A percentile compares a stretch with the other conserved stretches of the same genome.
Conservation (phyloP, 2,888 invertebrate genomes). For the Micropterix aruncella region DNA sequence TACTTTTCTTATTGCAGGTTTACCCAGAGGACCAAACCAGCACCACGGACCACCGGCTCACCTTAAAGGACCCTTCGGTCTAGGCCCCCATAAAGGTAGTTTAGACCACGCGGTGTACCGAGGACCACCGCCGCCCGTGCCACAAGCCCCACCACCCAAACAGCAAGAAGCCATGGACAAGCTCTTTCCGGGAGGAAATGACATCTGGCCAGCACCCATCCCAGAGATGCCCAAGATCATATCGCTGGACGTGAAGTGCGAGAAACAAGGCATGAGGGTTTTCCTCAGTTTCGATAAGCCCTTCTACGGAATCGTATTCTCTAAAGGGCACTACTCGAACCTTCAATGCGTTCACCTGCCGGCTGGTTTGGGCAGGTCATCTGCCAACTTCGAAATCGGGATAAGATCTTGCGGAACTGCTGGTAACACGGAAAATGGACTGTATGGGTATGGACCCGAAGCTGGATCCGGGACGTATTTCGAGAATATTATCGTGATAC, state of each 20-base stretch:
- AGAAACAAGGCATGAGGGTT: constrained; percentile 88
- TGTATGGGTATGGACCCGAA: constrained; percentile 75
- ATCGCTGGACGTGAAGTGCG: constrained; percentile 85
- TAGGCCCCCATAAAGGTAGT: constrained; percentile 33
- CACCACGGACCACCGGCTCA: constrained; percentile 24
- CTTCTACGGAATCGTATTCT: constrained; percentile 91
- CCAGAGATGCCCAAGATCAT: constrained; percentile 90
- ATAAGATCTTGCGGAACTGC: constrained; percentile 87
- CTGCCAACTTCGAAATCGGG: constrained; percentile 82
- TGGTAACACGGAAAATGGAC: constrained; percentile 82
- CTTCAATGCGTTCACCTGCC: constrained; percentile 85
- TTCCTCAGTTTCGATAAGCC: constrained; percentile 90
- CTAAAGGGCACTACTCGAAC: constrained; percentile 88
- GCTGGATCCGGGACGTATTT: constrained; percentile 86
- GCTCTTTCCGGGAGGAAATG: constrained; percentile 46
- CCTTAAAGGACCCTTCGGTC: constrained; percentile 27
- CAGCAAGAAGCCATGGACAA: constrained; percentile 45
- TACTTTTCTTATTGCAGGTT: constrained; percentile 21
- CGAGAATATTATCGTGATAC: constrained; percentile 87
- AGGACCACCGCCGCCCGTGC: constrained; percentile 50
- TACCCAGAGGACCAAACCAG: constrained; percentile 36
- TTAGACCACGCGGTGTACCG: constrained; percentile 50
- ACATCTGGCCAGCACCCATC: constrained; percentile 74
- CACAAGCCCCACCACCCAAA: constrained; percentile 29
- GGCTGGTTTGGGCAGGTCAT: constrained; percentile 72